Evolutionary conservation across 2,888 invertebrate genomes (phyloP), one percentile per base, ranked within the genome.

Genomic region (Endomychus coccineus): DNA sequence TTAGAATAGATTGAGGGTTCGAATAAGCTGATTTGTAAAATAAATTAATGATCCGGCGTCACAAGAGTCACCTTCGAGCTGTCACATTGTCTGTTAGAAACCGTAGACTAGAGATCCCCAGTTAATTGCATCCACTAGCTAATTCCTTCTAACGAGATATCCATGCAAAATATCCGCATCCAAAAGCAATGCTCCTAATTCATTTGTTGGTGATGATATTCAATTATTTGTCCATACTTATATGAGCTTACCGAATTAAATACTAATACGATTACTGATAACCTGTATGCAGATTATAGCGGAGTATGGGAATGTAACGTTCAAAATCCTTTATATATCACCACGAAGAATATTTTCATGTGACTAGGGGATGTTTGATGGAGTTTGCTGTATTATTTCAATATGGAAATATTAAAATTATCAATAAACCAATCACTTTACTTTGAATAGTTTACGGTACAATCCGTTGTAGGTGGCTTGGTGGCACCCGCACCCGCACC

Each of bases 1-100:
- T 54, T 54, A 53, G 59, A 58, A 52, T 51, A 51, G 55, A 56
- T 53, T 52, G 55, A 55, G 58, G 61, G 59, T 56, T 58, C 56
- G 56, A 58, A 58, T 66, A 66, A 66, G 66, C 66, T 64, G 64
- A 64, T 64, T 66, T 64, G 61, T 61, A 62, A 64, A 64, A 64
- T 63, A 64, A 64, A 66, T 64, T 64, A 64, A 64, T 64, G 66
- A 66, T 63, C 59, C 54, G 54, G 56, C 56, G 62, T 62, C 58
- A 57, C 59, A 59, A 55, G 57, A 63, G 62, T 64, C 64, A 62
- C 63, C 63, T 64, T 59, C 45, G 49, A 58, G 58, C 61, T 63
- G 64, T 63, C 64, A 63, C 62, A 59, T 61, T 62, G 62, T 60
- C 61, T 63, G 60, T 60, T 58, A 58, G 59, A 56, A 56, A 54